A percentile compares a stretch with the other conserved stretches of the same genome.
phyloP scores from a whole-genome alignment of 2,797 vertebrate genomes.

The Anableps anableps region DNA sequence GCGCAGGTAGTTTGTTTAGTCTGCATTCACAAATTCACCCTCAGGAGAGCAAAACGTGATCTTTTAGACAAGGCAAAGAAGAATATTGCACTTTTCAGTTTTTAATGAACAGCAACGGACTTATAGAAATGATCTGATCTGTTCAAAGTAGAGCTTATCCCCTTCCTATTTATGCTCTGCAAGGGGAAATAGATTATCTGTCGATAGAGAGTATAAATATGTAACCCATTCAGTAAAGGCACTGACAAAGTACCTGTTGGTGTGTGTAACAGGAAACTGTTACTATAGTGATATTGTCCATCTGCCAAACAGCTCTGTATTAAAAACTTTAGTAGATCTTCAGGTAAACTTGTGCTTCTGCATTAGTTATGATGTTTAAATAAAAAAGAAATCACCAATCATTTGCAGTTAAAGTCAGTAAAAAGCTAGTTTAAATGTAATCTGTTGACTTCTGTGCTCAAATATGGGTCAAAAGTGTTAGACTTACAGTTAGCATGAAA shows the following conservation, averaged over 20 bases:
- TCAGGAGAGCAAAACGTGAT: not conserved
- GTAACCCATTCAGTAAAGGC: not conserved
- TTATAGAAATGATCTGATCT: not conserved
- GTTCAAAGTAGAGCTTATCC: not conserved
- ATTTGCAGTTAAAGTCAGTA: not conserved
- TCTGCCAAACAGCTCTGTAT: not conserved
- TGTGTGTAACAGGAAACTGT: not conserved
- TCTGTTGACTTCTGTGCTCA: not conserved
- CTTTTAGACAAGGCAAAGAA: not conserved
- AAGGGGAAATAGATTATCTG: not conserved
- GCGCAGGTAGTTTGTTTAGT: not conserved
- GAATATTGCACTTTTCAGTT: not conserved
- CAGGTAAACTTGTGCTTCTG: not conserved
- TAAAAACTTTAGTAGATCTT: too few relatives aligned
- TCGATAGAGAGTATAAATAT: not conserved
- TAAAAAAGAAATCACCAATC: not conserved
- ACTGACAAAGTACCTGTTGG: not conserved
- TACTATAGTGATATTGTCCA: not conserved
- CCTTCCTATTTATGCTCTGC: not conserved
- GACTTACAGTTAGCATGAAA: not conserved
- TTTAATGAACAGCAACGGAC: not conserved
- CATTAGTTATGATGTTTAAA: not conserved
- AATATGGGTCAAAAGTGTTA: not conserved
- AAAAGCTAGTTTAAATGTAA: not conserved
- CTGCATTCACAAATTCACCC: not conserved